Evolutionary conservation across 2,888 invertebrate genomes (phyloP).

Genomic region (Troglohyphantes excavatus): DNA sequence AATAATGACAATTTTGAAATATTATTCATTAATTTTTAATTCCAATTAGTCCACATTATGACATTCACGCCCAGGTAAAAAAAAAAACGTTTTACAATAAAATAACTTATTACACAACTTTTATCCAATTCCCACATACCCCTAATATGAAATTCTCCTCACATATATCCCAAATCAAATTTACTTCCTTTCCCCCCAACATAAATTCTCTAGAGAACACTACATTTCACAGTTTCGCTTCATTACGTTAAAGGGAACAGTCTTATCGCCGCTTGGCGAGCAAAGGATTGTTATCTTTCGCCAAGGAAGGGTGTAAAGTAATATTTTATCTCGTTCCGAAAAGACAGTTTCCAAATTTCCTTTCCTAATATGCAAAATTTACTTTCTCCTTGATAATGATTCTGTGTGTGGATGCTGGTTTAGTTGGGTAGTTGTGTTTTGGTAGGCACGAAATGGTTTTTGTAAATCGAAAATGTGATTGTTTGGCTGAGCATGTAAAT

Average conservation of each 20-base stretch:
- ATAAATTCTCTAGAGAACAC: not conserved
- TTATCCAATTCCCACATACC: not conserved
- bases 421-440: too few species aligned
- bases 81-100: too few species aligned
- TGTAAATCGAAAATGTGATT: too few species aligned
- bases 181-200: not conserved
- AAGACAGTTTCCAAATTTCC: not conserved
- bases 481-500: too few species aligned
- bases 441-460: too few species aligned
- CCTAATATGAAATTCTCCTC: not conserved
- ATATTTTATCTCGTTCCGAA: not conserved
- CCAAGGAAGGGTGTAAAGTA: not conserved
- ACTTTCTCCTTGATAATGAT: too few species aligned
- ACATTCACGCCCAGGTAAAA: too few species aligned
- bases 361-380: not conserved
- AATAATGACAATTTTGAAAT: too few species aligned
- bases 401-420: too few species aligned
- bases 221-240: not conserved
- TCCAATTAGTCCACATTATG: too few species aligned
- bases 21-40: too few species aligned
- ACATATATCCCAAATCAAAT: slow-evolving; percentile 4
- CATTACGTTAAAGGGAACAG: not conserved
- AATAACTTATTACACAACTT: not conserved
- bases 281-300: not conserved
- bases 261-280: slow-evolving; percentile 1